Conservation (phyloP, 2,888 invertebrate genomes). For the Venustoraphidia nigricollis region DNA sequence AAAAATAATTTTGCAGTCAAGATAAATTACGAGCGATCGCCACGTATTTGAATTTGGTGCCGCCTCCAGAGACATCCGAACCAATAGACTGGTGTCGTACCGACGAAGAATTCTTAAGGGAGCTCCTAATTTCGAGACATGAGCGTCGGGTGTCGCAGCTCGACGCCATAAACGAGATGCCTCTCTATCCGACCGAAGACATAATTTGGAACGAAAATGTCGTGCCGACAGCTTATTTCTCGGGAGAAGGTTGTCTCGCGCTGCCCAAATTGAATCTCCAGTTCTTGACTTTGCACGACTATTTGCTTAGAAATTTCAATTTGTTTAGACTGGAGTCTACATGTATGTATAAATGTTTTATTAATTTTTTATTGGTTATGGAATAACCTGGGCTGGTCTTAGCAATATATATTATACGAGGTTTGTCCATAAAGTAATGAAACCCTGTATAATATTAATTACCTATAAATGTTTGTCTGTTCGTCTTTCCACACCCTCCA, state of each 20-base stretch:
- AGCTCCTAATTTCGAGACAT: slow-evolving; percentile 72
- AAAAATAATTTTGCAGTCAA: slow-evolving; percentile 33
- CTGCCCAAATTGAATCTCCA: slow-evolving; percentile 95
- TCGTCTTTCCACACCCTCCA: no score
- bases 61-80: slow-evolving; percentile 49
- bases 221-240: slow-evolving; percentile 94
- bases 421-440: no score
- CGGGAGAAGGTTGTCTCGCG: slow-evolving; percentile 89
- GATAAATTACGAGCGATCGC: slow-evolving; percentile 74
- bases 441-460: no score
- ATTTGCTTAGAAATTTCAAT: slow-evolving; percentile 91
- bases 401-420: no score
- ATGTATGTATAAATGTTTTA: slow-evolving; percentile 43
- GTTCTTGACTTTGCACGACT: slow-evolving; percentile 96
- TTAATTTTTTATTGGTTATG: no score
- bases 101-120: slow-evolving; percentile 69
- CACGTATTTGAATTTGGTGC: slow-evolving; percentile 74
- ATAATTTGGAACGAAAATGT: slow-evolving; percentile 99
- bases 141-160: slow-evolving; percentile 83
- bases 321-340: slow-evolving; percentile 95
- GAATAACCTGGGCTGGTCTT: no score
- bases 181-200: slow-evolving; percentile 93
- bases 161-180: slow-evolving; percentile 93
- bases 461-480: no score
- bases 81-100: slow-evolving; percentile 59